Base-by-base conservation (phyloP, 2,797 vertebrate genomes). In the Lagorchestes hirsutus region DNA sequence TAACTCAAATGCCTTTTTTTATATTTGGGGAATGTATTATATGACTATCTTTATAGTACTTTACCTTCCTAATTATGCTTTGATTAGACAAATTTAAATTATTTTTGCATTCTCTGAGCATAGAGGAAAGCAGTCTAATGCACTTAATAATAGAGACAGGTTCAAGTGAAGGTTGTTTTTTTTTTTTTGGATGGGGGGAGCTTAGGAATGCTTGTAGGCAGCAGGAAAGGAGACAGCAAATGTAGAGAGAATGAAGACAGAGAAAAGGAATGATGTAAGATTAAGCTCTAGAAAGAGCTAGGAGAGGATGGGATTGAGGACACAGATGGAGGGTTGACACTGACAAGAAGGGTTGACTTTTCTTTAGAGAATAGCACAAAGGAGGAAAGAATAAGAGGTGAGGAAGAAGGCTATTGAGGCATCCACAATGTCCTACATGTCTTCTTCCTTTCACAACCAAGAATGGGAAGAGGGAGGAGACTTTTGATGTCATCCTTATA, bases 61-160 rank as follows among this genome's bases (percentile, higher is more conserved):
- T 97, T 96, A 92, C 82, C 59, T 95, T 94, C 94, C 31, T 95
- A 95, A 97, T 97, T 97, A 95, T 92, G 56, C 90, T 97, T 96
- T 97, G 94, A 97, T 96, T 97, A 91, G 93, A 52, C 93, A 59
- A 93, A 40, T 92, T 62, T 93, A 5, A 93, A 54, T 92, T 93
- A 62, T 8, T 52, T 74, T 16, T 96, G 56, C 95, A 95, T 90
- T 93, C 52, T 62, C 52, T 93, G 59, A 92, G 82, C 94, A 93
- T 34, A 93, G 40, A 92, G 90, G 87, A 91, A 46, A 95, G 55
- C 13, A 56, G 94, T n/a, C 40, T 22, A 95, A 58, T 54, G 94
- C 13, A 29, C 3, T n/a, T 74, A 90, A n/a, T 56, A 40, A 28
- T 16, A 56, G 87, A 52, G 5, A 3, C 55, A 62, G 67, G 16